phyloP scores from a whole-genome alignment of 64 coral and sea anemone genomes.

The Acropora tenuis region DNA sequence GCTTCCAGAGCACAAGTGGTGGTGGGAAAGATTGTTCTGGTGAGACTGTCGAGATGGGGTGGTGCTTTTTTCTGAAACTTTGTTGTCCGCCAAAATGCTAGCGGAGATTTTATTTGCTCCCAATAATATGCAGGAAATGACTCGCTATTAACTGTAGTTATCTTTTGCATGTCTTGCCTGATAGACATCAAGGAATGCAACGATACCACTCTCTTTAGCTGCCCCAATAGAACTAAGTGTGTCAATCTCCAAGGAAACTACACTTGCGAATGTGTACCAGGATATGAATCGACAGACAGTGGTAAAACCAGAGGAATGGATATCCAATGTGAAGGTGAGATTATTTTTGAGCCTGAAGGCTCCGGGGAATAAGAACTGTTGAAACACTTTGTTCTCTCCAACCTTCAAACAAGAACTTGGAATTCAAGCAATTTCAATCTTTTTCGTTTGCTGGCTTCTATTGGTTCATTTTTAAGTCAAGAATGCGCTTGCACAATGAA shows the following conservation, averaged over 20 bases:
- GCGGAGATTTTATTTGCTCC: no score
- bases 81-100: no score
- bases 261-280: background rate
- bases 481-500: no score
- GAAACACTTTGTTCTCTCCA: no score
- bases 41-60: background rate
- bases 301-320: background rate
- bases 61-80: no score
- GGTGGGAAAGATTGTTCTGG: conserved; percentile 11
- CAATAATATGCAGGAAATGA: background rate
- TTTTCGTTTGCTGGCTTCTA: no score
- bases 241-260: background rate
- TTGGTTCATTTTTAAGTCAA: no score
- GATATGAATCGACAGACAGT: background rate
- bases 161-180: background rate
- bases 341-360: background rate
- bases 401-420: no score
- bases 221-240: background rate
- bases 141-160: no score
- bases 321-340: conserved; percentile 4
- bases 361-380: no score
- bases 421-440: no score
- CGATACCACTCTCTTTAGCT: background rate
- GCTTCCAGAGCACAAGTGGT: background rate
- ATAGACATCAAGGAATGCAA: conserved; percentile 9